These are phyloP conservation scores for Ophion ventricosus DNA, from an alignment of 2,888 invertebrate species.

Conservation along the genomic window DNA sequence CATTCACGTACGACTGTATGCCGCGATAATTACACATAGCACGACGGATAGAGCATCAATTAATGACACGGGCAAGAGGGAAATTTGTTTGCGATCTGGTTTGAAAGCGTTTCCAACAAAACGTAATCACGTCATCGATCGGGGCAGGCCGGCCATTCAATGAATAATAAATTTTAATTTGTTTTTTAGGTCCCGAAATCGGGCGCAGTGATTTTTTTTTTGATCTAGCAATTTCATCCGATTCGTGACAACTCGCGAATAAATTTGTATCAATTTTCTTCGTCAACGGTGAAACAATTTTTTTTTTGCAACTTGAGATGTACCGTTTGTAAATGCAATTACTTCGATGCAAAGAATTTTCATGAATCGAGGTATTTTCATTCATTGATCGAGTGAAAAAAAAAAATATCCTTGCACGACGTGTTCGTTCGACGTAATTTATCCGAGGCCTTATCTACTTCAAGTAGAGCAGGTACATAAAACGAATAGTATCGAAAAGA, in stretches of 20 bases:
- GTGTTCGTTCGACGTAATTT: background rate
- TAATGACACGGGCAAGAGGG: conserved; percentile 12
- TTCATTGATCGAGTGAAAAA: background rate
- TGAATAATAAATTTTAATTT: background rate
- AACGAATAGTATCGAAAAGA: conserved; percentile 43
- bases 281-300: too few species aligned
- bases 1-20: conserved; percentile 17
- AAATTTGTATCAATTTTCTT: background rate
- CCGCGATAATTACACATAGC: conserved; percentile 40
- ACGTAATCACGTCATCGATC: background rate
- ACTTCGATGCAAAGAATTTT: background rate
- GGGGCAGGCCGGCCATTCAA: background rate
- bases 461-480: conserved; percentile 31
- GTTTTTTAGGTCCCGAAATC: background rate
- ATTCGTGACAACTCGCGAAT: background rate
- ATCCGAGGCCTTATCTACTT: conserved; percentile 17
- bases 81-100: background rate
- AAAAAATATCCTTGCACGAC: background rate
- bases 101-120: background rate
- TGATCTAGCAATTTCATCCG: background rate
- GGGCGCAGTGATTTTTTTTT: background rate
- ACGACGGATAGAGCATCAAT: conserved; percentile 11
- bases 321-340: background rate
- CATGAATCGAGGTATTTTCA: background rate
- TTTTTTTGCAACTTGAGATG: background rate